A percentile compares a stretch with the other conserved stretches of the same genome.
phyloP scores from a whole-genome alignment of 2,797 vertebrate genomes.

The Muscicapa comitata region DNA sequence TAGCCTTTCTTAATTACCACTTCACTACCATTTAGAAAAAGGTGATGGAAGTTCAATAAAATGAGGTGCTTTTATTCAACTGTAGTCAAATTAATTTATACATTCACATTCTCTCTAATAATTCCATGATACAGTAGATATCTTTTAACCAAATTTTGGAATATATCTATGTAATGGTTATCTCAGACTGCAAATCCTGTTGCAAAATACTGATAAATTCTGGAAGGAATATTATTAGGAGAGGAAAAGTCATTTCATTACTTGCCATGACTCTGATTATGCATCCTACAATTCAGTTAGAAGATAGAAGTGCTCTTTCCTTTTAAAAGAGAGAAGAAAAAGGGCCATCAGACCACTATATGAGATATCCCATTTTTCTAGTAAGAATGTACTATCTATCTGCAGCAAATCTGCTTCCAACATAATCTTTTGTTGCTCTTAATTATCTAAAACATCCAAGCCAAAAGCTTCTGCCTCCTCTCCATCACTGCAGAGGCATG shows the following conservation, averaged over 20 bases:
- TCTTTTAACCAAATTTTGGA: constrained; percentile 46
- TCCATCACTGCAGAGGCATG: neutral
- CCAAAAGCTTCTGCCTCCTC: constrained; percentile 18
- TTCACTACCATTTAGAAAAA: constrained; percentile 38
- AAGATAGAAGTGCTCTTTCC: neutral
- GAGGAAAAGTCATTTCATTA: constrained; percentile 26
- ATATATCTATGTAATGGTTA: neutral
- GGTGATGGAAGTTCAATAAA: constrained; percentile 45
- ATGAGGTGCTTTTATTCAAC: constrained; percentile 51
- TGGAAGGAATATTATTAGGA: constrained; percentile 8
- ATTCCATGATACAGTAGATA: constrained; percentile 4
- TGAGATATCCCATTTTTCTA: neutral
- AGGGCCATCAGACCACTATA: neutral
- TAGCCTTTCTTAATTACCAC: constrained; percentile 57
- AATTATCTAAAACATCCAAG: constrained; percentile 56
- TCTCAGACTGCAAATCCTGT: neutral
- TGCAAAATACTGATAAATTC: constrained; percentile 42
- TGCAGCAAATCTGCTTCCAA: constrained; percentile 34
- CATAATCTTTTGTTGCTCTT: constrained; percentile 51
- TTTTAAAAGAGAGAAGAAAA: constrained; percentile 22
- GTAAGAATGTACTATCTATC: constrained; percentile 7
- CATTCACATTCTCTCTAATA: constrained; percentile 36
- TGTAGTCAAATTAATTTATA: constrained; percentile 52
- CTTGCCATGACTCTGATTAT: constrained; percentile 36
- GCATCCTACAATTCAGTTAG: constrained; percentile 24